Base-by-base conservation (phyloP, 2,113 vertebrate genomes). In the Urocynchramus pylzowi region DNA sequence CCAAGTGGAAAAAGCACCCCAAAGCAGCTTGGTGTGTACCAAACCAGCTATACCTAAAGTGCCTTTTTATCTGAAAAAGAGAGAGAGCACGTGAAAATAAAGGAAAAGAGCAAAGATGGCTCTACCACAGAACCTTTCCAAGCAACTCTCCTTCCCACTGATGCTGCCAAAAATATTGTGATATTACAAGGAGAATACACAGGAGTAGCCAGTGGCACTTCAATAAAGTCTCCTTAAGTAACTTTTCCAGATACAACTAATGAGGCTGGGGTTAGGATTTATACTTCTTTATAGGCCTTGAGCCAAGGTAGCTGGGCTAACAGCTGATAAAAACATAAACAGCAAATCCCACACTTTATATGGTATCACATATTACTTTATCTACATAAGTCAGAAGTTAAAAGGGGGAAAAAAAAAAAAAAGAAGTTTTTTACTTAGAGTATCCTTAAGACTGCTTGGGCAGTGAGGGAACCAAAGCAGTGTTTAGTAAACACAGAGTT, bases 81-180 rank as follows among this genome's bases (percentile, higher is more conserved):
- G 2, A 50, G 4, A 16, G n/a, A 59, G 22, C 11, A 11, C 1
- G 2, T 17, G 11, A 11, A 19, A 7, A 28, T n/a, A 65, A 50
- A 45, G 39, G 19, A 30, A 30, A n/a, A 42, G 10, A 23, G 23
- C 13, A 37, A 56, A 65, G 11, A 23, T 23, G 23, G 37, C 9
- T 39, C 9, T 6, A 5, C 10, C 45, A 47, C 69, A 78, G 35
- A 42, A 31, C 14, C 17, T 45, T 69, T 74, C 45, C 61, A 78
- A 49, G 13, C 10, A 69, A 15, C 9, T 33, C 16, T 44, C 42
- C 52, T 37, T 78, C 37, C 64, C 41, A 37, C 33, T 15, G 75
- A 23, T 31, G 26, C 53, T 59, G 28, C 17, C 49, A 41, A 49
- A 75, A 75, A n/a, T 41, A 30, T 2, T 24, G 30, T 41, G 50